These are phyloP conservation scores for Falco naumanni DNA, from an alignment of 2,797 vertebrate species.

Conservation along the genomic window DNA sequence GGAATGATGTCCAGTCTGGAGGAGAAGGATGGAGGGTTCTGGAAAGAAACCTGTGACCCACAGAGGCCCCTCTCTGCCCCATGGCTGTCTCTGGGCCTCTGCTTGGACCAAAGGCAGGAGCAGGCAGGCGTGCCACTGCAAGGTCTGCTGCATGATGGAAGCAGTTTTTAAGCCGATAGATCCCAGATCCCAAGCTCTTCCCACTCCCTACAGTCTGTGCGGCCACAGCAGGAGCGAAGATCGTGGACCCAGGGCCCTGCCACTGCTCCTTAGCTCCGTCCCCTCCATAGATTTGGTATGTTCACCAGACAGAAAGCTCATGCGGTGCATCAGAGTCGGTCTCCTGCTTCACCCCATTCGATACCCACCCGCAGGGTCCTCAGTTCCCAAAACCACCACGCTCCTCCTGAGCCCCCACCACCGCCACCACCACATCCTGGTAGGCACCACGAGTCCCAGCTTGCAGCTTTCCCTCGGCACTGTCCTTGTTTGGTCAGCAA, in stretches of 20 bases:
- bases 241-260: accelerated
- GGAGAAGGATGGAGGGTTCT: background rate
- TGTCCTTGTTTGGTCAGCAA: background rate
- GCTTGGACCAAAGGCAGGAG: background rate
- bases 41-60: background rate
- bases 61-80: background rate
- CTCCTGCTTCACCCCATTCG: background rate
- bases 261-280: background rate
- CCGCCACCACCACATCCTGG: background rate
- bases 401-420: background rate
- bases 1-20: background rate
- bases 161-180: background rate
- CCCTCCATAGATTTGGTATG: accelerated
- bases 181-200: background rate
- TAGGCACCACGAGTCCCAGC: background rate
- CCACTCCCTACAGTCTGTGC: background rate
- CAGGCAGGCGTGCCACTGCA: background rate
- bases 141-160: accelerated
- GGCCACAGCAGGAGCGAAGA: background rate
- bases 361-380: background rate
- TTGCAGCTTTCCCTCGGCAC: background rate
- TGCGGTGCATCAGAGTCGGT: background rate
- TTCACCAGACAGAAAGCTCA: background rate
- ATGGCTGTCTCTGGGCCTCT: background rate
- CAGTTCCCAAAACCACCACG: background rate